These are phyloP conservation scores for Microplitis mediator DNA, from an alignment of 1,140 invertebrate species.

Conservation along the genomic window DNA sequence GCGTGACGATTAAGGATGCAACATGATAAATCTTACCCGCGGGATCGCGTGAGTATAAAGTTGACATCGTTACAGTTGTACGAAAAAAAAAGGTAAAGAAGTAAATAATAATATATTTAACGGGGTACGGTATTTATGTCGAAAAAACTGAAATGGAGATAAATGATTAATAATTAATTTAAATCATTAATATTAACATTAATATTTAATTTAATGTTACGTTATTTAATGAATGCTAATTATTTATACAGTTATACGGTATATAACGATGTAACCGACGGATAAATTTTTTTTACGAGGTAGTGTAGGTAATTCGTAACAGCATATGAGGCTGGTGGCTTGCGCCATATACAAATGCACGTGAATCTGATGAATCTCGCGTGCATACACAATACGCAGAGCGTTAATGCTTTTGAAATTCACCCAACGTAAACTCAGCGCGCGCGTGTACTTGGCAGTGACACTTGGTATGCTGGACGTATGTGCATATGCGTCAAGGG, in stretches of 20 bases:
- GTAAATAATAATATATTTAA: neutral
- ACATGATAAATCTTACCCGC: slow-evolving; percentile 1
- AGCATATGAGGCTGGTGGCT: neutral
- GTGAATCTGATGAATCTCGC: neutral
- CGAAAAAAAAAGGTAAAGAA: neutral
- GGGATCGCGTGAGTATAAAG: neutral
- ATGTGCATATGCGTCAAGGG: slow-evolving; percentile 1
- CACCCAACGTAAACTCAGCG: slow-evolving; percentile 12
- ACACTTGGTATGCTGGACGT: slow-evolving; percentile 23
- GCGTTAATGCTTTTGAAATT: slow-evolving; percentile 27
- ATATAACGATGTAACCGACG: neutral
- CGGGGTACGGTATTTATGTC: neutral
- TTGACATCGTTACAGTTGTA: neutral
- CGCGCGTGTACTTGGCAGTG: slow-evolving; percentile 27
- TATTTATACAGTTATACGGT: neutral
- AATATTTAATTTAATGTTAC: too few relatives aligned
- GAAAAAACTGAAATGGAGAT: neutral
- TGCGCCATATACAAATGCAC: slow-evolving; percentile 5
- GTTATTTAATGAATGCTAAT: too few relatives aligned
- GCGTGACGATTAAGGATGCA: slow-evolving; percentile 28
- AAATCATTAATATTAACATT: too few relatives aligned
- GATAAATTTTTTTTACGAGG: neutral
- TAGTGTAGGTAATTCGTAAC: neutral
- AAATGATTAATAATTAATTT: neutral
- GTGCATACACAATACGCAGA: slow-evolving; percentile 5